Percentiles rank a stretch among this genome's conserved stretches.
Conservation (phyloP, 53 echinoderm and acorn worm species). For the Henricia sp. region DNA sequence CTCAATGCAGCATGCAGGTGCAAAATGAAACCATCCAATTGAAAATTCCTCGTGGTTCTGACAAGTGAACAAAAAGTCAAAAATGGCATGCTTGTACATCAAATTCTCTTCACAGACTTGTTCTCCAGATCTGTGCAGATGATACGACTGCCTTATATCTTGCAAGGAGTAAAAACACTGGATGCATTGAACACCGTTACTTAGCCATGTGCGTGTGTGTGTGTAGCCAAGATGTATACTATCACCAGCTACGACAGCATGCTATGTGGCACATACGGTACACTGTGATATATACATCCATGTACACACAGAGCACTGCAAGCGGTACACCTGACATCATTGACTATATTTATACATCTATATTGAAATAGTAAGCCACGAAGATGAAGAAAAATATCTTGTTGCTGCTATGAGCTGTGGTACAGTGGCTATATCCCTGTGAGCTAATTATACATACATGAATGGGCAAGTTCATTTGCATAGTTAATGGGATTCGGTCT, state of each 20-base stretch:
- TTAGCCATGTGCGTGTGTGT: constrained; percentile 16
- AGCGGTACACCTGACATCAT: constrained; percentile 47
- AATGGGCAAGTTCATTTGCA: constrained; percentile 43
- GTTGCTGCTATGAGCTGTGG: not conserved
- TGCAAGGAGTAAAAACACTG: no score
- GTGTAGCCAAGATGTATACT: not conserved
- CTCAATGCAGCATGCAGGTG: constrained; percentile 13
- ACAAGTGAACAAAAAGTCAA: not conserved
- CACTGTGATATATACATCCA: no score
- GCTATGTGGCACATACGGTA: no score
- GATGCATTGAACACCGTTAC: not conserved
- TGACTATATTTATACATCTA: constrained; percentile 55
- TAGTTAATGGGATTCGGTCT: constrained; percentile 52
- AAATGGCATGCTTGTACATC: not conserved
- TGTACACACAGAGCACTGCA: no score
- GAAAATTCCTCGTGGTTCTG: not conserved
- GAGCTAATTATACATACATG: constrained; percentile 56
- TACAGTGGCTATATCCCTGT: constrained; percentile 24
- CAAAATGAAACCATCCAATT: not conserved
- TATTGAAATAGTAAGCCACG: constrained; percentile 27
- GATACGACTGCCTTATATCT: no score
- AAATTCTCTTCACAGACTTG: no score
- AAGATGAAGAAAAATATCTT: not conserved
- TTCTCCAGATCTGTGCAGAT: no score
- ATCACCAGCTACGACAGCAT: no score